Evolutionary conservation across 2,113 vertebrate genomes (phyloP), one percentile per base, ranked within the genome.

Genomic region (Lagopus muta): DNA sequence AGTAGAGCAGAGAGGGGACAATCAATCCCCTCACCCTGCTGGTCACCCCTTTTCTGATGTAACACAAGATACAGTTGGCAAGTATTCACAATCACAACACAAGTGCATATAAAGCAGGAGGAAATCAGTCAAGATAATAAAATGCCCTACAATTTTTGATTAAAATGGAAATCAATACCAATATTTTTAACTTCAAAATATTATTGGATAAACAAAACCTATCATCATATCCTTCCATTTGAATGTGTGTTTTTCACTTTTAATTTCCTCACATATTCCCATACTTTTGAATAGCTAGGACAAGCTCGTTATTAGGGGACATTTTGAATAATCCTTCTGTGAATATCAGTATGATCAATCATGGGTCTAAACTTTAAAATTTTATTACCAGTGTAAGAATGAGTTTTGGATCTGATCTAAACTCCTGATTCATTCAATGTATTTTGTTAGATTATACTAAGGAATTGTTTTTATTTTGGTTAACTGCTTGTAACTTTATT

Each of bases 311-410:
- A 48, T 5, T 11, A 66, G 45, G 66, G 52, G 19, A 1, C 6
- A 52, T 50, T 81, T 48, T 77, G 11, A 10, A 52, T 4, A 27
- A 45, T 6, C 17, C 28, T 58, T 74, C 9, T 60, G 38, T 72
- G 48, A 73, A 61, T 71, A 54, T 2, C 12, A 83, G 8, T 19
- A 7, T 11, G 7, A 28, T 3, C 1, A 2, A 28, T 3, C 1
- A 2, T 4, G 8, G 17, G 34, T 45, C 28, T 55, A 67, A 73
- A 90, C 11, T 82, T 78, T 42, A 61, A 34, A 17, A 25, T 6
- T 70, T 3, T 58, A 18, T 36, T 65, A 28, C 7, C 12, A 36
- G 13, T 25, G 13, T 71, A 72, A 83, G 22, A 80, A 21, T n/a
- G 17, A 40, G 10, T 2, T 45, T 79, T 10, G 1, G 6, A 25